Evolutionary conservation across 2,797 vertebrate genomes (phyloP).

Genomic region (Picus viridis): DNA sequence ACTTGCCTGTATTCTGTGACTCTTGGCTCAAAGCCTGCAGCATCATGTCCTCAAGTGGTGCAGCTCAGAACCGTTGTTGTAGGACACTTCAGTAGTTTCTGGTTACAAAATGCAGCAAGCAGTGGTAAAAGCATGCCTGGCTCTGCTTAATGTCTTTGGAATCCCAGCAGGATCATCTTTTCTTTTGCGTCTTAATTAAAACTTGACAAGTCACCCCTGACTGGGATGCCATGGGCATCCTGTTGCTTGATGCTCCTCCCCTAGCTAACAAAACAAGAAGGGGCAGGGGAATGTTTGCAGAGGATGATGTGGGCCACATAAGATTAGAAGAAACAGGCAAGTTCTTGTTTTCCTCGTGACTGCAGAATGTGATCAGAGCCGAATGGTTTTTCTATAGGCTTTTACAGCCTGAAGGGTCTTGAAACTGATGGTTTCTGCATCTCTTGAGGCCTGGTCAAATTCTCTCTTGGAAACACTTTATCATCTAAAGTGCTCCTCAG

Average conservation of each 20-base stretch:
- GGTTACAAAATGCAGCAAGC: background rate
- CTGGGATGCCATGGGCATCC: background rate
- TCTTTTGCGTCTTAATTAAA: background rate
- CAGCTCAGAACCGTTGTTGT: background rate
- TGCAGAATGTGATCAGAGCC: background rate
- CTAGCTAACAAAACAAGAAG: background rate
- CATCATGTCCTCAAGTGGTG: background rate
- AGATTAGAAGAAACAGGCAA: background rate
- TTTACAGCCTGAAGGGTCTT: background rate
- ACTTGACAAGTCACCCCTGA: background rate
- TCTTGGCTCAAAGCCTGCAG: background rate
- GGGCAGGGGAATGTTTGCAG: background rate
- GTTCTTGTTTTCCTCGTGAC: background rate
- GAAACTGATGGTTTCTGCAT: background rate
- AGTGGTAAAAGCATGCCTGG: background rate
- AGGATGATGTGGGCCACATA: background rate
- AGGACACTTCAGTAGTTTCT: background rate
- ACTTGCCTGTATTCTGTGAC: background rate
- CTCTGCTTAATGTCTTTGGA: background rate
- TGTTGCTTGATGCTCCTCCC: background rate
- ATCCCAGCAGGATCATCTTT: background rate
- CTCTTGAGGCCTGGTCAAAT: background rate
- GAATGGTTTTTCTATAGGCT: background rate
- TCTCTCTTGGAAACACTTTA: background rate
- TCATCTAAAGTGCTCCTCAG: background rate